These are phyloP conservation scores for Globicephala melas DNA, from an alignment of 2,113 vertebrate genomes.

Conservation along the genomic window DNA sequence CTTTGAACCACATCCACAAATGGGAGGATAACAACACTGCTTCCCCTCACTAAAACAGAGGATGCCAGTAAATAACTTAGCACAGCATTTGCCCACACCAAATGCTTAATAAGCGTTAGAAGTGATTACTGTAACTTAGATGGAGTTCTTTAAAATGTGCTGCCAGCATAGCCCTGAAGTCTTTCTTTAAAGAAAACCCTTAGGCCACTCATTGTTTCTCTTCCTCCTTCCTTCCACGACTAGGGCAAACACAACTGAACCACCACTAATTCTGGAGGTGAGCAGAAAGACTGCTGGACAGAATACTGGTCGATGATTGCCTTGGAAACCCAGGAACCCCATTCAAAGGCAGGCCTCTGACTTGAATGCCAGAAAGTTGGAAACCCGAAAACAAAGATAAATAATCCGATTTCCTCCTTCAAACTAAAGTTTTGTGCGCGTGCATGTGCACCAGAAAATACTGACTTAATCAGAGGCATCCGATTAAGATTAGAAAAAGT, in stretches of 20 bases:
- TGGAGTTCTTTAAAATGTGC: neutral
- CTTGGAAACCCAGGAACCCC: neutral
- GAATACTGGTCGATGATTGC: neutral
- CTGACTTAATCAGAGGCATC: slow-evolving; percentile 46
- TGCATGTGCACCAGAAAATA: slow-evolving; percentile 13
- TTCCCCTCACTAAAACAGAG: neutral
- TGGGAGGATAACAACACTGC: neutral
- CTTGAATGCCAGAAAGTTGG: neutral
- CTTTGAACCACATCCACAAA: neutral
- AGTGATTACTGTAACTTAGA: neutral
- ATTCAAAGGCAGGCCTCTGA: neutral
- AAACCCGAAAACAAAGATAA: slow-evolving; percentile 34
- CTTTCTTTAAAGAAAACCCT: neutral
- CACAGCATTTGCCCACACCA: neutral
- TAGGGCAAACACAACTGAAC: neutral
- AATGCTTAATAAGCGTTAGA: neutral
- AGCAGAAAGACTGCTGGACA: neutral
- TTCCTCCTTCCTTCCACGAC: neutral
- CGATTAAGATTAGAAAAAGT: slow-evolving; percentile 41
- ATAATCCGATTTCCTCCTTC: neutral
- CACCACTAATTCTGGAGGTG: neutral
- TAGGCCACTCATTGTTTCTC: neutral
- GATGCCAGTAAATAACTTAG: neutral
- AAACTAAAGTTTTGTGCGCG: slow-evolving; percentile 44
- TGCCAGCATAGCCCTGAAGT: neutral